Percentiles rank a stretch among this genome's conserved stretches.
Conservation (phyloP, 2,888 invertebrate species). For the Molanna angustata region DNA sequence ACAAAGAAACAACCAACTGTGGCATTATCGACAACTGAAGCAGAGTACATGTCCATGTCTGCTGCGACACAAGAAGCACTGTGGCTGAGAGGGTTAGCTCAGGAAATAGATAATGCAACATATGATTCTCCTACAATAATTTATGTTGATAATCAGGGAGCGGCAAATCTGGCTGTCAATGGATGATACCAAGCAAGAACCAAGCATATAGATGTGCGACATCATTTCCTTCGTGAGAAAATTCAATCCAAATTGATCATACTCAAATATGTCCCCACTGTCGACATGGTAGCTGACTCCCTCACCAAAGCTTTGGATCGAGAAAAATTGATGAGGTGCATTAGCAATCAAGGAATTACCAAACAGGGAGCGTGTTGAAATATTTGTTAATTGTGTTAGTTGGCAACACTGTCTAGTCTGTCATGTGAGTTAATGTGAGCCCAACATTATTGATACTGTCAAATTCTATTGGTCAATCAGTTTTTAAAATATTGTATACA, state of each 20-base stretch:
- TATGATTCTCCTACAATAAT: background rate
- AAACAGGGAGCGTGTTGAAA: conserved; percentile 4
- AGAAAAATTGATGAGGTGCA: background rate
- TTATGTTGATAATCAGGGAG: background rate
- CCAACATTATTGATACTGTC: too few relatives aligned
- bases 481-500: too few relatives aligned
- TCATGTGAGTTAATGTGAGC: too few relatives aligned
- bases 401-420: too few relatives aligned
- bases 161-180: background rate
- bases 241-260: background rate
- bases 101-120: background rate
- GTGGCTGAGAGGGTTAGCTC: conserved; percentile 1
- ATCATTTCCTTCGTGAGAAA: background rate
- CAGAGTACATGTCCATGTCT: conserved; percentile 35
- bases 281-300: background rate
- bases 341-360: background rate
- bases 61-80: conserved; percentile 31
- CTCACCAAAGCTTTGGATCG: background rate
- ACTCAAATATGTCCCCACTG: background rate
- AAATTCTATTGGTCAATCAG: too few relatives aligned
- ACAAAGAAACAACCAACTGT: conserved; percentile 34
- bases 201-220: conserved; percentile 2
- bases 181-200: background rate
- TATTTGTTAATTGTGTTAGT: background rate
- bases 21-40: conserved; percentile 34